Evolutionary conservation across 2,113 vertebrate species (phyloP), one percentile per base, ranked within the genome.

Genomic region (Myxocyprinus asiaticus): DNA sequence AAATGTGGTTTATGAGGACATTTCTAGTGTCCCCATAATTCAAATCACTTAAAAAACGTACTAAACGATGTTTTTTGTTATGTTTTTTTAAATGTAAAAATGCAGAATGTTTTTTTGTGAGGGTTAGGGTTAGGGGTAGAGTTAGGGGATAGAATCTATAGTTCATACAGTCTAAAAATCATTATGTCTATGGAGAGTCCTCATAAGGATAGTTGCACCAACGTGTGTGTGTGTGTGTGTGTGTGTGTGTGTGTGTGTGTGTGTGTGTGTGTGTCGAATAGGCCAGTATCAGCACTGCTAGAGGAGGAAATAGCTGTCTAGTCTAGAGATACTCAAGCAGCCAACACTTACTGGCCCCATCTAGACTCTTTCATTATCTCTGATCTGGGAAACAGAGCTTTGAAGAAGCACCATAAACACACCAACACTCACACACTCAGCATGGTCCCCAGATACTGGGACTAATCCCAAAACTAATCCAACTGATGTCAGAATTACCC

Each of bases 281-380:
- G 33, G 63, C n/a, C 2, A 33, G 7, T 10, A 58, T 33, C 7
- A 11, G 33, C 59, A n/a, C 50, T 75, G 70, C 66, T 80, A 82
- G 64, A 6, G 64, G 69, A 78, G 82, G 80, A 81, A 84, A 84
- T 84, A 81, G 76, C 76, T 79, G 9, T 61, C 62, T n/a, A 53
- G 59, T 78, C 59, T 75, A n/a, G n/a, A n/a, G n/a, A n/a, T n/a
- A n/a, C n/a, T n/a, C n/a, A n/a, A n/a, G n/a, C n/a, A n/a, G n/a
- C 63, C 47, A 81, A 22, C 15, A 65, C 22, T 65, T 53, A 65
- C 61, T 55, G 66, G 44, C 33, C 58, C 10, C 44, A 11, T 64
- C 62, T 15, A 50, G 14, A 33, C 45, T 33, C 56, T 77, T 76
- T 76, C 48, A 61, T 80, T 62, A 76, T 65, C 44, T 17, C 67